A percentile compares a stretch with the other conserved stretches of the same genome.
phyloP scores from a whole-genome alignment of 2,797 vertebrate species.

The Eutrigla gurnardus region DNA sequence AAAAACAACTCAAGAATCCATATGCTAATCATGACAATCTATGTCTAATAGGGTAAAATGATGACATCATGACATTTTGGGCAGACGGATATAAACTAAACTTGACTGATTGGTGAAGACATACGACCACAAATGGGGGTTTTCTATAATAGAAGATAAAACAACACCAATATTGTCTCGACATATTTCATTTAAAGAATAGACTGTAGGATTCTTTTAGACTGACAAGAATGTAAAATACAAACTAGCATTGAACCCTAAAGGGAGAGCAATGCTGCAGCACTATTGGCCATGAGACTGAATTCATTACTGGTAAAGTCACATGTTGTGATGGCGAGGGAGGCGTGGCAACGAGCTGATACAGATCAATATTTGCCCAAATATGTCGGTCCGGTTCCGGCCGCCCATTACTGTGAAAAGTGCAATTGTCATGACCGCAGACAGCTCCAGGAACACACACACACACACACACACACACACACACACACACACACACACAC shows the following conservation, averaged over 20 bases:
- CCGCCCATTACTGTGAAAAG: conserved; percentile 59
- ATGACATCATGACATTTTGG: background rate
- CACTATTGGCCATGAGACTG: background rate
- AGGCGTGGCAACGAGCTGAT: conserved; percentile 1
- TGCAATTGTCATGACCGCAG: conserved; percentile 51
- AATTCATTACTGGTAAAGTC: conserved; percentile 6
- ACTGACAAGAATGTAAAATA: background rate
- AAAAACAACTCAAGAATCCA: background rate
- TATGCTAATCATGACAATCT: background rate
- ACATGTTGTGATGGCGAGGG: conserved; percentile 25
- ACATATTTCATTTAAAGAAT: background rate
- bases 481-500: conserved; percentile 23
- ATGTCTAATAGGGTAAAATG: background rate
- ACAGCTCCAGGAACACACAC: background rate
- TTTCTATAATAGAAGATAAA: background rate
- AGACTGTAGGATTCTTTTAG: background rate
- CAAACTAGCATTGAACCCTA: background rate
- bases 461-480: conserved; percentile 28
- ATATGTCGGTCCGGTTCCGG: conserved; percentile 61
- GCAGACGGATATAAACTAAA: background rate
- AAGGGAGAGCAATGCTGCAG: background rate
- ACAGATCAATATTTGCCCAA: conserved; percentile 52
- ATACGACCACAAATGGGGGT: background rate
- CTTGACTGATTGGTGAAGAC: background rate
- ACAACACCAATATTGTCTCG: background rate